phyloP scores from a whole-genome alignment of 1,140 invertebrate species.

The Meloidogyne chitwoodi region DNA sequence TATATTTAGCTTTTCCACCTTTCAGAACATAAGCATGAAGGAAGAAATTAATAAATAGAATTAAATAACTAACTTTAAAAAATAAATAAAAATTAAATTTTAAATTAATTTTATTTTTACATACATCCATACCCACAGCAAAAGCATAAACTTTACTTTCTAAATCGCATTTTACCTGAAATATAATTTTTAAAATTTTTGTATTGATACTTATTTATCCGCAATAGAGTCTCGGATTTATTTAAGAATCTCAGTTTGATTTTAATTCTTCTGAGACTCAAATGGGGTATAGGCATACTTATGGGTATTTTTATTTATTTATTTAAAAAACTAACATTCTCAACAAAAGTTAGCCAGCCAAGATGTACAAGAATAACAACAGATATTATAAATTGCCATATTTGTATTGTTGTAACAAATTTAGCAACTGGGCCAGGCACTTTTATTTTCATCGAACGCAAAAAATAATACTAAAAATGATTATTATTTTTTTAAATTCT shows the following conservation, averaged over 20 bases:
- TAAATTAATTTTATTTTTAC: not conserved
- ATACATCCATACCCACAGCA: conserved; percentile 80
- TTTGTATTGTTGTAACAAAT: conserved; percentile 83
- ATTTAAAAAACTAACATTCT: conserved; percentile 60
- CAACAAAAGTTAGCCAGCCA: conserved; percentile 65
- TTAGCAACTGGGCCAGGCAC: conserved; percentile 81
- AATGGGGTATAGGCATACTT: too few species aligned
- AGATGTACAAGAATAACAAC: conserved; percentile 75
- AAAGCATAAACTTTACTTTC: conserved; percentile 80
- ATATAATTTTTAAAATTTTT: not conserved
- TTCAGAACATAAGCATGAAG: conserved; percentile 61
- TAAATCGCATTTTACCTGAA: conserved; percentile 72
- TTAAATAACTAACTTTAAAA: conserved; percentile 65
- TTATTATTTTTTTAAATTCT: too few species aligned
- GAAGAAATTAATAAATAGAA: conserved; percentile 65
- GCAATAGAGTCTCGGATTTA: too few species aligned
- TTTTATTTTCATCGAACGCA: conserved; percentile 80
- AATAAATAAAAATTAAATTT: not conserved
- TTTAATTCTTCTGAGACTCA: too few species aligned
- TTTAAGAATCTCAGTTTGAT: too few species aligned
- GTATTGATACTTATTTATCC: too few species aligned
- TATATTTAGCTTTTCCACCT: conserved; percentile 57
- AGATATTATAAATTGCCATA: conserved; percentile 98
- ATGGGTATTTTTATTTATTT: too few species aligned
- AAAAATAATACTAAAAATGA: conserved; percentile 92